Evolutionary conservation across 2,888 invertebrate species (phyloP), one percentile per base, ranked within the genome.

Genomic region (Trachelus troglodyta): DNA sequence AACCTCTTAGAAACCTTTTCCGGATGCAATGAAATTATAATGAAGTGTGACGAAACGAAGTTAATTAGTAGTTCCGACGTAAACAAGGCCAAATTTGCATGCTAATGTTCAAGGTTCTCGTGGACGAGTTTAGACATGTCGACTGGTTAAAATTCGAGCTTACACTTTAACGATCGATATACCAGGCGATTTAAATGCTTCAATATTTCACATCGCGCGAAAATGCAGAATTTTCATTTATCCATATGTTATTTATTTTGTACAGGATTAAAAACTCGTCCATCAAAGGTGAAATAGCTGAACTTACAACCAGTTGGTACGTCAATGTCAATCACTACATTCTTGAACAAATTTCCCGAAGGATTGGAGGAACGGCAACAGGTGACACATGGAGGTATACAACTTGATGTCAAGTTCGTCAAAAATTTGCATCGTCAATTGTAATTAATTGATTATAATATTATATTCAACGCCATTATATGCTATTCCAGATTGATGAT

Each of bases 401-500:
- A 76, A 11, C 40, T 75, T 23, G 56, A 74, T 15, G 34, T 69
- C 1, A 77, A 76, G 30, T 74, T 73, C 71, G 69, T 76, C 68
- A 79, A 77, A 77, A 11, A 12, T n/a, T 31, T 33, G 33, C 40
- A 56, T 33, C 35, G 30, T 15, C 69, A 77, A 76, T 35, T 40
- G 68, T 35, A 74, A 56, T 75, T 68, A 15, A 12, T 56, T 23
- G 9, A 56, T 56, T 76, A 68, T 15, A 34, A 37, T 74, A 35
- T 4, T n/a, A 40, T 31, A 15, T 40, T 37, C 2, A 69, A 31
- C 77, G 75, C 33, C 71, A 75, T 69, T 69, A 35, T 68, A 33
- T 34, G 76, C 34, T 35, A 69, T 77, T 77, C 2, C 78, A 90
- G 92, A 80, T 84, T 88, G 35, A 86, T 92, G 78, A 91, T 92